These are phyloP conservation scores for Cercocebus atys DNA, from an alignment of 2,113 vertebrate species.

Conservation along the genomic window DNA sequence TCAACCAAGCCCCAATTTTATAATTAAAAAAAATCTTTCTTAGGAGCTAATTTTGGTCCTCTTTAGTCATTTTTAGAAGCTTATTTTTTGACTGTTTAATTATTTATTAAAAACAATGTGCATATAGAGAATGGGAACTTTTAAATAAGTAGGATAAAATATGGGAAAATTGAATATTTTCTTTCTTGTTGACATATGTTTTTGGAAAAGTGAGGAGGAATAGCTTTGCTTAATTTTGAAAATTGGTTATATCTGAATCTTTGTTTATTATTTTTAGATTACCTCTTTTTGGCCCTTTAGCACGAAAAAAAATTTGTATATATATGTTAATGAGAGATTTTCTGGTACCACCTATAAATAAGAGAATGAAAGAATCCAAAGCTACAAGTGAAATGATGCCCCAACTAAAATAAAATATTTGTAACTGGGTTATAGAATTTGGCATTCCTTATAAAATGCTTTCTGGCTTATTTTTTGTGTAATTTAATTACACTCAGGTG, in stretches of 20 bases:
- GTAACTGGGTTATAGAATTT: constrained; percentile 23
- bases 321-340: constrained; percentile 4
- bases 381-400: not conserved
- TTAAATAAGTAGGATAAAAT: not conserved
- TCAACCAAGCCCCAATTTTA: not conserved
- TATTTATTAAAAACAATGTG: not conserved
- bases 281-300: not conserved
- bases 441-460: not conserved
- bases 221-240: constrained; percentile 1
- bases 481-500: constrained; percentile 6
- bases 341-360: not conserved
- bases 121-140: not conserved
- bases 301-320: not conserved
- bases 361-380: constrained; percentile 27
- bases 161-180: not conserved
- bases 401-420: not conserved
- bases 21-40: not conserved
- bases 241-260: constrained; percentile 36
- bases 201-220: constrained; percentile 8
- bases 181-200: not conserved
- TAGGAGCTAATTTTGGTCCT: too few species aligned
- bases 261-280: constrained; percentile 35
- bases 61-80: not conserved
- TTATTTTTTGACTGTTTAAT: not conserved
- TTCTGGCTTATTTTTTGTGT: not conserved